These are phyloP conservation scores for Chiridota heheva DNA, from an alignment of 35 echinoderm and acorn worm species.

Conservation along the genomic window DNA sequence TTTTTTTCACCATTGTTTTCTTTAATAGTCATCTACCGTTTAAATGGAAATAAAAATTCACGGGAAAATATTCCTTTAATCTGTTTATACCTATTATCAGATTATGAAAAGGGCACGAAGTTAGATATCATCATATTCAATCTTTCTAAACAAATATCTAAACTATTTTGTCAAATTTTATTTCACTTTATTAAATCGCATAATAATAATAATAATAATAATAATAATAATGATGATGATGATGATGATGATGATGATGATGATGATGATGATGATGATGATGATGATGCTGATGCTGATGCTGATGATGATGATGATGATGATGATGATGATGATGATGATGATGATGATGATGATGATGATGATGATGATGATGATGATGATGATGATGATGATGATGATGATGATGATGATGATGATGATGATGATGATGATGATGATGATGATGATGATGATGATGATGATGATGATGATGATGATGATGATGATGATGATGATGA, in stretches of 20 bases:
- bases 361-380: neutral
- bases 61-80: no score
- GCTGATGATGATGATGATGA: no score
- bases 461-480: conserved; percentile 4
- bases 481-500: neutral
- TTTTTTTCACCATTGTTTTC: no score
- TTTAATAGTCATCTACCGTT: no score
- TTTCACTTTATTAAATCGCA: neutral
- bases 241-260: neutral
- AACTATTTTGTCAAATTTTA: no score
- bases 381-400: neutral
- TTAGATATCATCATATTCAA: no score
- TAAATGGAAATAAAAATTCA: no score
- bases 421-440: neutral
- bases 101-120: no score
- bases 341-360: neutral
- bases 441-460: neutral
- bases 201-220: conserved; percentile 8
- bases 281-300: no score
- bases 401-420: neutral
- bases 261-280: neutral
- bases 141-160: no score
- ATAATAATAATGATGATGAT: conserved; percentile 1
- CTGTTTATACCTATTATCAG: no score
- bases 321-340: neutral